Conservation (phyloP, 2,113 vertebrate genomes). For the Dolichallabes microphthalmus region DNA sequence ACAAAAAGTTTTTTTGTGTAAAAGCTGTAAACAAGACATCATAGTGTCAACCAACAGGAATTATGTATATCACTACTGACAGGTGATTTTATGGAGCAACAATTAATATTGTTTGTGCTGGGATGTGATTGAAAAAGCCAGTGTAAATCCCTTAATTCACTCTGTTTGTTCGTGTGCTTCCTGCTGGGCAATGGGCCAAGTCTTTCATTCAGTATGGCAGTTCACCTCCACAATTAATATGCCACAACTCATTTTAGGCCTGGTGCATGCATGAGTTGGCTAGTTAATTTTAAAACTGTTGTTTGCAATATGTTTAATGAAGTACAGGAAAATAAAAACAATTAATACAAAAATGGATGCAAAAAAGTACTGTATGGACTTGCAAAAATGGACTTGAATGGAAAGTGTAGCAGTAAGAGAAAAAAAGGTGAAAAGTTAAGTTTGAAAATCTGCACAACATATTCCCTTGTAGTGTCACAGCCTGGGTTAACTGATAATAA, state of each 20-base stretch:
- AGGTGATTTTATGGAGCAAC: conserved; percentile 48
- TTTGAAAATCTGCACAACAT: neutral
- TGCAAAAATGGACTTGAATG: neutral
- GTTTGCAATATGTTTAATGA: neutral
- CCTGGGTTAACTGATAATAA: neutral
- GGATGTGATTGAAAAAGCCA: conserved; percentile 43
- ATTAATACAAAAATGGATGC: neutral
- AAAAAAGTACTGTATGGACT: no score
- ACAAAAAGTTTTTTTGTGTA: conserved; percentile 24
- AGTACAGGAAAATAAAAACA: neutral
- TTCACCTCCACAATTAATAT: conserved; percentile 35
- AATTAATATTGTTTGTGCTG: conserved; percentile 50
- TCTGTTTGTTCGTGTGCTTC: conserved; percentile 43
- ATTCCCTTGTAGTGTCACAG: neutral
- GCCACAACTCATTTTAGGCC: conserved; percentile 35
- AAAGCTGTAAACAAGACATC: conserved; percentile 31
- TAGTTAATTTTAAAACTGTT: neutral
- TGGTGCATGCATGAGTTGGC: neutral
- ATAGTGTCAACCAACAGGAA: conserved; percentile 36
- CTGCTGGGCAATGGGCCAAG: conserved; percentile 32
- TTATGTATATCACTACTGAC: conserved; percentile 41
- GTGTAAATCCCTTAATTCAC: conserved; percentile 48
- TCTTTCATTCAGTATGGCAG: conserved; percentile 31
- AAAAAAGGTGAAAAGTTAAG: neutral
- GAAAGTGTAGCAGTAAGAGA: neutral